phyloP scores from a whole-genome alignment of 2,113 vertebrate species.

The Marmota monax region DNA sequence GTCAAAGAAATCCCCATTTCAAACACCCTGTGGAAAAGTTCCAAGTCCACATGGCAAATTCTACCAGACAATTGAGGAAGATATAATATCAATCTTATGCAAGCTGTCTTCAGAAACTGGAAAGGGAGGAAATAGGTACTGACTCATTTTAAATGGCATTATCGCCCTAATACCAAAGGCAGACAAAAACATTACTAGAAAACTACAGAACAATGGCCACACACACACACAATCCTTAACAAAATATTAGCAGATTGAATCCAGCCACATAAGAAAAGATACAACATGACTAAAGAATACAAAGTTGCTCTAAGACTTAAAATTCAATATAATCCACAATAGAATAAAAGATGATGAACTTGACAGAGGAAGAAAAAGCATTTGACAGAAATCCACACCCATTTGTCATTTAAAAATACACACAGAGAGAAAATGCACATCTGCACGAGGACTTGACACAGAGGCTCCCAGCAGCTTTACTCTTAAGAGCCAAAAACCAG shows the following conservation, averaged over 20 bases:
- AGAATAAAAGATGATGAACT: neutral
- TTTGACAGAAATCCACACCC: neutral
- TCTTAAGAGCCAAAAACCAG: neutral
- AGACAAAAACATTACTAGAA: neutral
- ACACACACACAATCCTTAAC: neutral
- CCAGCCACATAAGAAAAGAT: neutral
- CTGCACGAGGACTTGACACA: neutral
- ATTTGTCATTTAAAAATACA: neutral
- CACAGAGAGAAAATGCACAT: too few relatives aligned
- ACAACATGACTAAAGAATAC: neutral
- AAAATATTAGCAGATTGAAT: neutral
- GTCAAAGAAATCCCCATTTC: neutral
- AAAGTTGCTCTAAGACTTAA: neutral
- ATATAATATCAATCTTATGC: neutral
- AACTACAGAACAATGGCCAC: neutral
- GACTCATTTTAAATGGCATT: neutral
- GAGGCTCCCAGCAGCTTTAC: neutral
- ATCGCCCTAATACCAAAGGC: neutral
- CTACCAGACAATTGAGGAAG: neutral
- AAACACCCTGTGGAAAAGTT: neutral
- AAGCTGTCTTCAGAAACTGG: slow-evolving; percentile 22
- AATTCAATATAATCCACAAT: neutral
- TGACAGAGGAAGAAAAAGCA: neutral
- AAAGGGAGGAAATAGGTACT: neutral
- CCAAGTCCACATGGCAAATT: neutral